Evolutionary conservation across 2,888 invertebrate species (phyloP).

Genomic region (Clivina fossor): DNA sequence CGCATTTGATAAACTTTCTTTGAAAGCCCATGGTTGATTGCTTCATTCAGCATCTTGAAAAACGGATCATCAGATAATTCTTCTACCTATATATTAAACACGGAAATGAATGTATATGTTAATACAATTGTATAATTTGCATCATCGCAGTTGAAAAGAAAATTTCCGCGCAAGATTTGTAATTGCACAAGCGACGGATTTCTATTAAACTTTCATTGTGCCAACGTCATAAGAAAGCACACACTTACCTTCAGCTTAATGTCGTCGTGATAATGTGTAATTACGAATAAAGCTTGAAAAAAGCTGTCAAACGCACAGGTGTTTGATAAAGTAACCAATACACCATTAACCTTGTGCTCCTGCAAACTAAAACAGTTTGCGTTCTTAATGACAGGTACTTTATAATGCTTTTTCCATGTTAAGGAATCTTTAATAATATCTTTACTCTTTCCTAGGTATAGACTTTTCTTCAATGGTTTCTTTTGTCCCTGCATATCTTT

Average conservation of each 20-base stretch:
- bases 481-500: neutral
- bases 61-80: conserved; percentile 5
- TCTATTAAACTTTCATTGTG: neutral
- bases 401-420: conserved; percentile 1
- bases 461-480: neutral
- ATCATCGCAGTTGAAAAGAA: neutral
- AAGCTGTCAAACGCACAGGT: conserved; percentile 5
- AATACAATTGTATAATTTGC: neutral
- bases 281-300: conserved; percentile 11
- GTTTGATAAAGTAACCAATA: neutral
- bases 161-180: too few species aligned
- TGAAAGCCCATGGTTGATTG: neutral
- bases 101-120: neutral
- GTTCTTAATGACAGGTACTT: neutral
- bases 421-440: neutral
- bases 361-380: neutral
- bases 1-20: conserved; percentile 7
- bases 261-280: conserved; percentile 7
- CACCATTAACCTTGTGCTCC: neutral
- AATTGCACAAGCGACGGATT: too few species aligned
- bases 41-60: conserved; percentile 7
- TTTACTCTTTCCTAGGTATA: neutral
- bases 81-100: conserved; percentile 2
- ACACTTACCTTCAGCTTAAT: conserved; percentile 7
- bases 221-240: neutral